These are phyloP conservation scores for Myotis findleyi DNA, from an alignment of 2,797 vertebrate species.

Conservation along the genomic window DNA sequence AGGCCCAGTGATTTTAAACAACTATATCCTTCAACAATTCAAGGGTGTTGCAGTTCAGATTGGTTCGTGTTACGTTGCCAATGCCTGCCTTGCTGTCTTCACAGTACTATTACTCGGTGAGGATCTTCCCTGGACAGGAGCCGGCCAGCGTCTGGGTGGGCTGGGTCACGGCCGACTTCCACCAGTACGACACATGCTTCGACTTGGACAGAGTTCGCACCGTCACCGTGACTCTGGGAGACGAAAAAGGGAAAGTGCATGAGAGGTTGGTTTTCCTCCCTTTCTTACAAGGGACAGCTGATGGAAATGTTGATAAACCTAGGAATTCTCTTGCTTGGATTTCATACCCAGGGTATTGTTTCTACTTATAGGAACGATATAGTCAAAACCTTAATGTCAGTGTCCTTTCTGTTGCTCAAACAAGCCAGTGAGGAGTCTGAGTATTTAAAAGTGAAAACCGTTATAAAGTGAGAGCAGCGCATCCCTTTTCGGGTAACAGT, in stretches of 20 bases:
- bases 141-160: slow-evolving; percentile 97
- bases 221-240: slow-evolving; percentile 96
- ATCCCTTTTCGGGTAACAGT: neutral
- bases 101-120: slow-evolving; percentile 96
- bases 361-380: slow-evolving; percentile 9
- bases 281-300: slow-evolving; percentile 6
- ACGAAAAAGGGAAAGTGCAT: slow-evolving; percentile 98
- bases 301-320: neutral
- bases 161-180: slow-evolving; percentile 98
- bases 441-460: slow-evolving; percentile 9
- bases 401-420: slow-evolving; percentile 8
- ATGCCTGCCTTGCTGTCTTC: slow-evolving; percentile 42
- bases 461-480: neutral
- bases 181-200: slow-evolving; percentile 94
- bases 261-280: slow-evolving; percentile 92
- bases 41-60: neutral
- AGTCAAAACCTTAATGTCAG: neutral
- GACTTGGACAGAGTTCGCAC: slow-evolving; percentile 95
- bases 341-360: slow-evolving; percentile 9
- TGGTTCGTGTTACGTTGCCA: neutral
- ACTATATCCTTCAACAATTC: neutral
- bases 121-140: slow-evolving; percentile 98
- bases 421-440: slow-evolving; percentile 29
- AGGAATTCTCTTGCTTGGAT: slow-evolving; percentile 1
- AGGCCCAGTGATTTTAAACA: neutral